Evolutionary conservation across 2,888 invertebrate species (phyloP).

Genomic region (Apantesis nais): DNA sequence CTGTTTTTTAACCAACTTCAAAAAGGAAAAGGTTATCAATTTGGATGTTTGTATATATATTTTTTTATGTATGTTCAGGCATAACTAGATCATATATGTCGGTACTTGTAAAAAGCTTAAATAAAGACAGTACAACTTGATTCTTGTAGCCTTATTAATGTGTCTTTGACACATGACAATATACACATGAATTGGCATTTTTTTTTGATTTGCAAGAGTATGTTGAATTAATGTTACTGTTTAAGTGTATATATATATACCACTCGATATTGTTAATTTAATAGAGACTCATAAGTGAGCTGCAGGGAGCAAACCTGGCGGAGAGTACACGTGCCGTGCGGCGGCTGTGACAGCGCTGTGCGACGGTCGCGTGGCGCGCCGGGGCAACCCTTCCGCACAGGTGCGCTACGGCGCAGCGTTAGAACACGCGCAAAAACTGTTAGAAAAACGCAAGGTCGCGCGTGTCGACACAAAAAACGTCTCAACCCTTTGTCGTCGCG

Average conservation of each 20-base stretch:
- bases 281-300: constrained; percentile 26
- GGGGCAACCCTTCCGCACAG: constrained; percentile 49
- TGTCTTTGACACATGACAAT: too few relatives aligned
- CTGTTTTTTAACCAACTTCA: too few relatives aligned
- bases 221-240: too few relatives aligned
- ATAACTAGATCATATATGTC: too few relatives aligned
- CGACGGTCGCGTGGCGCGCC: constrained; percentile 24
- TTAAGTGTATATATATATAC: not conserved
- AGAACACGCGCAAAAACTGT: constrained; percentile 50
- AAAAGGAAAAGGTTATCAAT: too few relatives aligned
- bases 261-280: not conserved
- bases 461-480: constrained; percentile 57
- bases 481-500: constrained; percentile 64
- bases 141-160: too few relatives aligned
- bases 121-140: too few relatives aligned
- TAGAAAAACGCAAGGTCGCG: constrained; percentile 60
- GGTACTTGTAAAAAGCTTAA: too few relatives aligned
- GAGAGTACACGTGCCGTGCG: constrained; percentile 18
- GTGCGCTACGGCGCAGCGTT: constrained; percentile 43
- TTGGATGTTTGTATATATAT: too few relatives aligned
- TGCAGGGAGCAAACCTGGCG: constrained; percentile 15
- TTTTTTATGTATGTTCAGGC: too few relatives aligned
- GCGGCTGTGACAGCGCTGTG: constrained; percentile 17
- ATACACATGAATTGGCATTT: too few relatives aligned
- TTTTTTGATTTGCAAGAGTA: too few relatives aligned